Base-by-base conservation (phyloP, 2,113 vertebrate species). In the Pipa parva region DNA sequence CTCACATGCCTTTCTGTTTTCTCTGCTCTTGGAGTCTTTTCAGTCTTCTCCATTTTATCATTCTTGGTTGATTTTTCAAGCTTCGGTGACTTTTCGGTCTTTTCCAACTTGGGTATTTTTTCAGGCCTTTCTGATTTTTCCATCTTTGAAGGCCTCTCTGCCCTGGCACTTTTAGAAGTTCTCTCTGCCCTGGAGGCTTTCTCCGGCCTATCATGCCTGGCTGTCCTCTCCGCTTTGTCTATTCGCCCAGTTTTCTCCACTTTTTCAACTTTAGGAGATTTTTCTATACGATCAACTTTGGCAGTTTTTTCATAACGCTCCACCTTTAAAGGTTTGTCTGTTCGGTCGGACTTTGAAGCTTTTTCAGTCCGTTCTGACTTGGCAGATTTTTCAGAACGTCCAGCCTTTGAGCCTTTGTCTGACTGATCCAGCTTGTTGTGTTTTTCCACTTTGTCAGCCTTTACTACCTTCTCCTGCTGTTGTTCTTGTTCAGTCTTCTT, bases 41-140 rank as follows among this genome's bases (percentile, higher is more conserved):
- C 77, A 62, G 0, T 42, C 56, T 12, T 50, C 67, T 61, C 75
- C 60, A 61, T 83, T 87, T 75, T 92, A 83, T 63, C 70, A 10
- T 64, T 72, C 28, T 59, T 65, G 1, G 46, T 12, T 13, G 37
- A 24, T 45, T 61, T 70, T 70, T 70, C 66, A 12, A 54, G 48
- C 57, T 70, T 70, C 33, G 62, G 33, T 0, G 46, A 36, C 45
- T 69, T 74, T 42, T 63, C 42, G 0, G 42, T 18, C 42, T 63
- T 72, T 27, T 69, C 74, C 1, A 59, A 51, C 0, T 76, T 75
- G 17, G 78, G 69, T 0, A 74, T 73, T 63, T 80, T 78, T 57
- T 81, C 78, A 1, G 77, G 25, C 77, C 81, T 63, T 12, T 72
- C 29, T 2, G 63, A 8, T 59, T 78, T 61, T 8, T 65, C 54